Base-by-base conservation (phyloP, 1,140 invertebrate species). In the Harpegnathos saltator region DNA sequence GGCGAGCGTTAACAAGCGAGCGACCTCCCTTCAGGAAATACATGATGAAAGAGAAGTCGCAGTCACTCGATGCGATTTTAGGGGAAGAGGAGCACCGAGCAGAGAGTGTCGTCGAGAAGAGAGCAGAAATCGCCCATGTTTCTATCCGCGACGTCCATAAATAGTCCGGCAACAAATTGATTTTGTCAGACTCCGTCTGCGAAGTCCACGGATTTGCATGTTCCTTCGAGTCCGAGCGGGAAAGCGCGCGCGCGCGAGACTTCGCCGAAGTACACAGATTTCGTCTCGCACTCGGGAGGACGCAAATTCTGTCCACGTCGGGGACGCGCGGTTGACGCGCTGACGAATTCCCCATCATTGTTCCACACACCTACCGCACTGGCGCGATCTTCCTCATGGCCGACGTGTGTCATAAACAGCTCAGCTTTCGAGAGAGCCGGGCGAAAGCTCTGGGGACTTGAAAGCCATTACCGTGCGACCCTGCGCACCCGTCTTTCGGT, bases 401-500 rank as follows among this genome's bases (percentile, higher is more conserved):
- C 3, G 17, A 71, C 50, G 4, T 73, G n/a, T 48, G 26, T 50
- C 14, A 62, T 12, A 29, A 74, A 11, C 48, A 19, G 12, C 44
- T 75, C n/a, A n/a, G 29, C 62, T 75, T 75, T n/a, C n/a, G n/a
- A n/a, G n/a, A n/a, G 44, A 61, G 19, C 17, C 54, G 22, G 38
- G 52, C 38, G n/a, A 56, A 66, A 56, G 29, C 19, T 38, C 7
- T 15, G 17, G 29, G n/a, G 15, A 66, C 1, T 17, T 24, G 15
- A 68, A 78, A 68, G 48, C 44, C 29, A 54, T 17, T 19, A 15
- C 80, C 56, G 85, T 89, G n/a, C 89, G 82, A 71, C 59, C 78
- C 89, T 89, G 83, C 58, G 83, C 62, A 58, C 38, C n/a, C n/a
- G 63, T 12, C 74, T 87, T 88, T 65, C 66, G 71, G 44, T 83